These are phyloP conservation scores for Ennomos fuscantarius DNA, from an alignment of 2,888 invertebrate species.

Conservation along the genomic window DNA sequence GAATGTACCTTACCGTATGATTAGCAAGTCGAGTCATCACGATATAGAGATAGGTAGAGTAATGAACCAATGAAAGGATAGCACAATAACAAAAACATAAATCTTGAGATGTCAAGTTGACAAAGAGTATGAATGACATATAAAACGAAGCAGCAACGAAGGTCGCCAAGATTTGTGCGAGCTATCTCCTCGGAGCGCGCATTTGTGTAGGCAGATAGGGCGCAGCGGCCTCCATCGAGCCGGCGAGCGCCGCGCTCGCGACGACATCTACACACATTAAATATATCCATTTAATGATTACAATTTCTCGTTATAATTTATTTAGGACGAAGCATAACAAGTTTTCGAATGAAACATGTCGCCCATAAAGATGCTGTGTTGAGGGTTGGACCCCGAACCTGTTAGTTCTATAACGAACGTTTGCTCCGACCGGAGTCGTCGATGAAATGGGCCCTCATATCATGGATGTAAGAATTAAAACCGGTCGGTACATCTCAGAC, in stretches of 20 bases:
- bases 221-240: conserved; percentile 40
- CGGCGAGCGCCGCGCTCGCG: conserved; percentile 51
- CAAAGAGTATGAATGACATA: conserved; percentile 53
- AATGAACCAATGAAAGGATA: too few species aligned
- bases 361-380: conserved; percentile 83
- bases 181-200: conserved; percentile 75
- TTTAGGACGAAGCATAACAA: conserved; percentile 84
- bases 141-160: conserved; percentile 70
- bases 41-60: too few species aligned
- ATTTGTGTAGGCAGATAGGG: conserved; percentile 79
- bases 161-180: conserved; percentile 70
- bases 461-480: conserved; percentile 82
- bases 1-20: too few species aligned
- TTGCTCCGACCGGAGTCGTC: conserved; percentile 61
- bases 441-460: conserved; percentile 76
- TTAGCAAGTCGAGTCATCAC: too few species aligned
- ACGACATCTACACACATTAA: conserved; percentile 75
- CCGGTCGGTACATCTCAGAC: conserved; percentile 72
- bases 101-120: conserved; percentile 50
- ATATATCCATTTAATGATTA: conserved; percentile 84
- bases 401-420: conserved; percentile 79
- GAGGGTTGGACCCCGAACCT: conserved; percentile 78
- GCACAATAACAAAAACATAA: conserved; percentile 38
- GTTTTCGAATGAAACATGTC: conserved; percentile 85
- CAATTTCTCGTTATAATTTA: conserved; percentile 85